Evolutionary conservation across 1,140 invertebrate species (phyloP).

Genomic region (Sarcophaga peregrina): DNA sequence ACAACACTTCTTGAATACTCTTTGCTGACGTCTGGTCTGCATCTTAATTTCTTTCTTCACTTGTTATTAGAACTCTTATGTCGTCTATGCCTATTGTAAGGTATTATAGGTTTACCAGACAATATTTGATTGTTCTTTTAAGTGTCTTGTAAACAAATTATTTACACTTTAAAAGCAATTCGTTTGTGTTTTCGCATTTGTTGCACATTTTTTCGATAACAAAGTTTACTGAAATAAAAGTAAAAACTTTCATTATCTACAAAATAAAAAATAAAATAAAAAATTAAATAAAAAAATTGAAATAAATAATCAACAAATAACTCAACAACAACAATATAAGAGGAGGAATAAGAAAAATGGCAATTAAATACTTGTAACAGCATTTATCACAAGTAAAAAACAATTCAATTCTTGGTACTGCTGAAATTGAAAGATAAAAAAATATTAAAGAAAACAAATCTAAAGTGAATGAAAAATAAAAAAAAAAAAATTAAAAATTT

Average conservation of each 20-base stretch:
- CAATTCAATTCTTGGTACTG: no score
- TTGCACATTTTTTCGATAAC: slow-evolving; percentile 42
- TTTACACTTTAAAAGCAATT: slow-evolving; percentile 41
- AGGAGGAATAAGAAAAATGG: no score
- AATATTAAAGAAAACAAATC: no score
- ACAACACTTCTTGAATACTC: no score
- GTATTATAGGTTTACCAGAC: not conserved
- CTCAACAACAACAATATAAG: no score
- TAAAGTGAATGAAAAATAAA: not conserved
- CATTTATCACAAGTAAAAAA: no score
- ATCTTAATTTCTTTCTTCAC: no score
- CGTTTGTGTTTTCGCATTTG: not conserved
- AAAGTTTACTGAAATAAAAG: slow-evolving; percentile 38
- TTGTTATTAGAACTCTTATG: no score
- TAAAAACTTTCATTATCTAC: not conserved
- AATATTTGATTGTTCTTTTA: not conserved
- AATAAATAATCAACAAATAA: slow-evolving; percentile 34
- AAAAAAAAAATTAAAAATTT: not conserved
- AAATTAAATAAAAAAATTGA: not conserved
- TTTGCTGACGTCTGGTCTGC: no score
- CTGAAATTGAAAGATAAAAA: no score
- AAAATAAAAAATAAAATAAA: slow-evolving; percentile 21
- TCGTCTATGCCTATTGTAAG: not conserved
- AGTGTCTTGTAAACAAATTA: slow-evolving; percentile 17
- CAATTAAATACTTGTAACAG: no score